Evolutionary conservation across 1,140 invertebrate species (phyloP).

Genomic region (Planococcus citri): DNA sequence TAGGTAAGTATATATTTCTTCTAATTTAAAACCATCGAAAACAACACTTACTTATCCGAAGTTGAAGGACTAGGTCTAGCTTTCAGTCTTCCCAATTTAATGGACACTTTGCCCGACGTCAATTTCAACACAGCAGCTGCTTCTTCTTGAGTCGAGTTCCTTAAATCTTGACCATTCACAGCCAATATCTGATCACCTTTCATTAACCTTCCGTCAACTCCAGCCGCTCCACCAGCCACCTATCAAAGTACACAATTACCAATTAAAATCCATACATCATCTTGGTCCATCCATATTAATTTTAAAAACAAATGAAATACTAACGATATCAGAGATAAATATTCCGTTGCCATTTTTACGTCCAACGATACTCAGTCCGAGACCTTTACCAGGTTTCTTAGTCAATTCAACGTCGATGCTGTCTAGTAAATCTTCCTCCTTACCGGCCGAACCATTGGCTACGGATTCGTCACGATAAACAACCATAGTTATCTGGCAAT

Average conservation of each 20-base stretch:
- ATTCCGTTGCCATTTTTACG: conserved; percentile 75
- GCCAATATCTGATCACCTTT: conserved; percentile 84
- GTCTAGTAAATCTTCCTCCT: conserved; percentile 58
- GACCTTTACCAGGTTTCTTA: conserved; percentile 83
- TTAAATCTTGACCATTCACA: conserved; percentile 79
- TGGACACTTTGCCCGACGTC: conserved; percentile 55
- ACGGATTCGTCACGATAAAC: conserved; percentile 68
- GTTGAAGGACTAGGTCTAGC: conserved; percentile 32
- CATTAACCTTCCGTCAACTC: conserved; percentile 80
- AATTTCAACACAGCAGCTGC: conserved; percentile 80
- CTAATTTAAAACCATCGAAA: too few species aligned
- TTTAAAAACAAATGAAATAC: conserved; percentile 30
- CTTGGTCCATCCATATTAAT: not conserved
- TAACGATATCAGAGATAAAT: conserved; percentile 89
- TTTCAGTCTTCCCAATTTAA: conserved; percentile 75
- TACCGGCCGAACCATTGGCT: conserved; percentile 31
- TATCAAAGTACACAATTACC: conserved; percentile 32
- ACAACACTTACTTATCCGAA: conserved; percentile 25
- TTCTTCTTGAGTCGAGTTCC: conserved; percentile 66
- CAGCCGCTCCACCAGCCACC: conserved; percentile 79
- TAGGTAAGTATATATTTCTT: too few species aligned
- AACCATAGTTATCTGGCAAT: conserved; percentile 65
- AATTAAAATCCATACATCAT: too few species aligned
- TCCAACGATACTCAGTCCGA: conserved; percentile 84
- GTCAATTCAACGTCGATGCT: conserved; percentile 78